Evolutionary conservation across 2,797 vertebrate genomes (phyloP), one percentile per base, ranked within the genome.

Genomic region (Apogon talboti): DNA sequence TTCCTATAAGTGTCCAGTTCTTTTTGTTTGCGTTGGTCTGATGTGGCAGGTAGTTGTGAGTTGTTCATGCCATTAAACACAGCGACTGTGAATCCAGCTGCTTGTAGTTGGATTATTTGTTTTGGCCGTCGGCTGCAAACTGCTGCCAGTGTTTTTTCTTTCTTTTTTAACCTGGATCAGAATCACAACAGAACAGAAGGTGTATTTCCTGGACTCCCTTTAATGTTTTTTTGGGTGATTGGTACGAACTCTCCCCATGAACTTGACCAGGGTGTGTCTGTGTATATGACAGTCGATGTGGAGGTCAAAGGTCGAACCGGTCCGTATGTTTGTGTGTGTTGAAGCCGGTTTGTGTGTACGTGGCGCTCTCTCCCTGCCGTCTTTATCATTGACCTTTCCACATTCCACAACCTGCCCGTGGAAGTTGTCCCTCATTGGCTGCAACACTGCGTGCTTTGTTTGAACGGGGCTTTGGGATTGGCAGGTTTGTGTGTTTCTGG

Each of bases 331-430:
- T 42, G 50, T 44, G 49, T 41, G 10, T 61, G 58, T 68, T 43
- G 54, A 4, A 21, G 19, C 28, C 11, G 7, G 47, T 16, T 11
- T 11, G 57, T 55, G 45, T 44, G 43, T 37, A 19, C 4, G 46
- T 35, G n/a, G 52, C 15, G 14, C 42, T 63, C 63, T 62, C 58
- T 54, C 18, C 70, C 52, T 24, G 57, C 54, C 35, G 37, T 65
- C 79, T 79, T 89, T 88, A 89, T 91, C 88, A 21, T 70, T 85
- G 88, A 90, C 87, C 85, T 89, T 85, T 85, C 87, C 76, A 89
- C 91, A 88, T 91, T 91, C 91, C 89, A 76, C 78, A 79, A 82
- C 77, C 81, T 83, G 84, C 74, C 49, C 52, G 66, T 87, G 84
- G 71, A 87, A 71, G 78, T 85, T 10, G 1, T 19, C 74, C 15